Percentiles rank a stretch among this genome's conserved stretches.
These are phyloP conservation scores for Hypotaenidia okinawae DNA, from an alignment of 2,797 vertebrate genomes.

Conservation along the genomic window DNA sequence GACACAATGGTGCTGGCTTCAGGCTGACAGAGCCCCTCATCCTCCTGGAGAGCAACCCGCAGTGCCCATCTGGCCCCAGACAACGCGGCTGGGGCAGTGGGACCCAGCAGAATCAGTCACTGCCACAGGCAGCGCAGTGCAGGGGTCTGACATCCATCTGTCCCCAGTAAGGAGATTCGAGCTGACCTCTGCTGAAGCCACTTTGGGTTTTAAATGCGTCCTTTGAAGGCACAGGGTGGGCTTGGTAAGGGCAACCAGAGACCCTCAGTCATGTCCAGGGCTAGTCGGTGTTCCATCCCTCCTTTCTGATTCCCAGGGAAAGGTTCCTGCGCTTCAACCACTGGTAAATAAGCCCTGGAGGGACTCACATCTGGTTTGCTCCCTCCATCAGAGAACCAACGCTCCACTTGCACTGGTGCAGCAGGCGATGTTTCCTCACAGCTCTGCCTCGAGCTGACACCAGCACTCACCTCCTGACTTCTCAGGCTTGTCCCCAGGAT, in stretches of 20 bases:
- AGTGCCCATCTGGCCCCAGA: background rate
- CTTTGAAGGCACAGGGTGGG: background rate
- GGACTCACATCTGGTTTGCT: background rate
- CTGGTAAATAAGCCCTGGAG: background rate
- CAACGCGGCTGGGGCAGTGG: background rate
- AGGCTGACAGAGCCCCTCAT: background rate
- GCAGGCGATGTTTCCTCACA: too few species aligned
- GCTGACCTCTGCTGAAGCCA: background rate
- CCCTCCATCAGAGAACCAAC: background rate
- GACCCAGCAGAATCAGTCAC: rapidly evolving
- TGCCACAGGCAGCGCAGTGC: background rate
- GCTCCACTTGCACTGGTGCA: background rate
- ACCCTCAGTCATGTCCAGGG: rapidly evolving
- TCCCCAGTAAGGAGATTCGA: rapidly evolving
- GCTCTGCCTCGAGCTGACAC: too few species aligned
- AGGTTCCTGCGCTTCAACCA: background rate
- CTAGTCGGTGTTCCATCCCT: background rate
- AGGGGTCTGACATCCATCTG: background rate
- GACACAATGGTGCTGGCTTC: background rate
- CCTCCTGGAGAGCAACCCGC: rapidly evolving
- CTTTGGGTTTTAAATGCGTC: background rate
- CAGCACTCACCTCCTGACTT: rapidly evolving
- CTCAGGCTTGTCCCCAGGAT: background rate
- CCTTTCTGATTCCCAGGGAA: background rate
- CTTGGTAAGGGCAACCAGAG: background rate